These are phyloP conservation scores for Heterodera schachtii DNA, from an alignment of 1,140 invertebrate species.

Conservation along the genomic window DNA sequence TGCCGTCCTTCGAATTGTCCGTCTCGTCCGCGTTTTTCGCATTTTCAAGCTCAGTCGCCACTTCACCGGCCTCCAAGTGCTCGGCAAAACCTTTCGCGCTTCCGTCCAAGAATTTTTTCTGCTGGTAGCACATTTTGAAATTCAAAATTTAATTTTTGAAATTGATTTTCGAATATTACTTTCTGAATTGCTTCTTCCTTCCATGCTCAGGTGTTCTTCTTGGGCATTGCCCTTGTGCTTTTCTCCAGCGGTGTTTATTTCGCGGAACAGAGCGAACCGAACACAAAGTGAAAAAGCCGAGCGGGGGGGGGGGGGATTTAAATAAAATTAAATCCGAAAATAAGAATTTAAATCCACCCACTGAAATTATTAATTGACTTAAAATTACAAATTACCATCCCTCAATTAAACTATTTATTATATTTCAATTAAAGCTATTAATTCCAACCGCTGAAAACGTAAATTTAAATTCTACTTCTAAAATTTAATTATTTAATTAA, in stretches of 20 bases:
- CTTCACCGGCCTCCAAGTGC: slow-evolving; percentile 71
- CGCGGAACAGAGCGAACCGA: slow-evolving; percentile 91
- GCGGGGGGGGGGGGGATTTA: too few species aligned
- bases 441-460: too few species aligned
- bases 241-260: slow-evolving; percentile 98
- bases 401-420: too few species aligned
- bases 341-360: too few species aligned
- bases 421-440: too few species aligned
- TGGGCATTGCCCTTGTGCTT: slow-evolving; percentile 90
- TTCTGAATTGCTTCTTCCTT: too few species aligned
- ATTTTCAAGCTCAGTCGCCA: slow-evolving; percentile 89
- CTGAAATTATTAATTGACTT: too few species aligned
- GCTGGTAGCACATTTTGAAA: slow-evolving; percentile 81
- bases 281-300: slow-evolving; percentile 83
- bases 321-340: too few species aligned
- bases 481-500: too few species aligned
- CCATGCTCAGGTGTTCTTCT: slow-evolving; percentile 74
- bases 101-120: slow-evolving; percentile 98
- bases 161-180: too few species aligned
- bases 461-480: too few species aligned
- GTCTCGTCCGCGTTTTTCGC: slow-evolving; percentile 94
- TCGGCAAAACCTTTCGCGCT: slow-evolving; percentile 96
- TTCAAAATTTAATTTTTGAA: slow-evolving; percentile 79
- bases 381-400: too few species aligned
- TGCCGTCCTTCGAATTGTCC: slow-evolving; percentile 92